phyloP scores from a whole-genome alignment of 2,888 invertebrate genomes.

The Caenorhabditis wallacei region DNA sequence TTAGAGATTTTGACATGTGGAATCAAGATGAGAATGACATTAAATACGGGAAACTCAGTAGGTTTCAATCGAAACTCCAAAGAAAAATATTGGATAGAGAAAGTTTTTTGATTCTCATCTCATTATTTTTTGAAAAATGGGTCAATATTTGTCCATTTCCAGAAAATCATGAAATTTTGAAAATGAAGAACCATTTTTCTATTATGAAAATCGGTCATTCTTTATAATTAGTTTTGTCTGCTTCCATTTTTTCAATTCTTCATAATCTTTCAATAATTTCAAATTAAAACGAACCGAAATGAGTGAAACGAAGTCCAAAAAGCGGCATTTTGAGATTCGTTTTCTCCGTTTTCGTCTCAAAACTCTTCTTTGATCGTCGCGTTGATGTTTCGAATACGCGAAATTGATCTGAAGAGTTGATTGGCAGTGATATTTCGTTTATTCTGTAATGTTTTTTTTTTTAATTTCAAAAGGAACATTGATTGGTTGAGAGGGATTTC shows the following conservation, averaged over 20 bases:
- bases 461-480: no score
- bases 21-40: conserved; percentile 7
- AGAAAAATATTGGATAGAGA: no score
- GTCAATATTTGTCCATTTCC: no score
- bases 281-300: conserved; percentile 53
- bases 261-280: not conserved
- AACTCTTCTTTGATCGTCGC: conserved; percentile 31
- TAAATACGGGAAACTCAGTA: no score
- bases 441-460: no score
- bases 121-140: no score
- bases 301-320: conserved; percentile 66
- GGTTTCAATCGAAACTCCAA: no score
- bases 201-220: no score
- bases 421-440: conserved; percentile 55
- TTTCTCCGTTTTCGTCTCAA: conserved; percentile 14
- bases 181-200: no score
- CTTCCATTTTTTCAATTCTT: no score
- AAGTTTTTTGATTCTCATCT: not conserved
- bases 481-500: conserved; percentile 1
- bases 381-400: conserved; percentile 15
- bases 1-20: conserved; percentile 10
- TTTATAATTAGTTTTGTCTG: no score
- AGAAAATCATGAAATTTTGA: no score
- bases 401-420: conserved; percentile 15
- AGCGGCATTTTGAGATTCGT: conserved; percentile 52